Percentiles rank a stretch among this genome's conserved stretches.
Conservation (phyloP, 2,113 vertebrate species). For the Indri indri region DNA sequence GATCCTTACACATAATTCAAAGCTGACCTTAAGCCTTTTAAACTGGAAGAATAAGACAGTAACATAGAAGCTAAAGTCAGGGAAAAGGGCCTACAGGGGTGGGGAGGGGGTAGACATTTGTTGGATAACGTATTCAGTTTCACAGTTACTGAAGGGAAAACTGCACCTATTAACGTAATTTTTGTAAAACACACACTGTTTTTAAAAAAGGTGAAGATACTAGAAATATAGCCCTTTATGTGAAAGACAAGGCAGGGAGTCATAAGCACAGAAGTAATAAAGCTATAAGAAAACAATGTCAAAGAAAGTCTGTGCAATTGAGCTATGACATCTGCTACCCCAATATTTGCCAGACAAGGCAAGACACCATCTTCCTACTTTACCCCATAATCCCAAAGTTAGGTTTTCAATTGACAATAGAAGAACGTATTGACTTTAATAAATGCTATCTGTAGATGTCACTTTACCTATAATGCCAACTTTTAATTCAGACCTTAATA, state of each 20-base stretch:
- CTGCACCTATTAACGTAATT: not conserved
- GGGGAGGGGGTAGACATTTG: not conserved
- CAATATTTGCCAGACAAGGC: not conserved
- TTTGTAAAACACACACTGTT: not conserved
- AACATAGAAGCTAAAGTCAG: not conserved
- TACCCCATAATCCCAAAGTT: not conserved
- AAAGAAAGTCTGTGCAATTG: not conserved
- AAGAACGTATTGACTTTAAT: not conserved
- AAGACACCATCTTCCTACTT: not conserved
- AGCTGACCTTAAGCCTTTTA: not conserved
- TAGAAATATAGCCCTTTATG: not conserved
- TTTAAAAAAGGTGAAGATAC: not conserved
- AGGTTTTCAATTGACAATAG: not conserved
- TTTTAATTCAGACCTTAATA: slow-evolving; percentile 38
- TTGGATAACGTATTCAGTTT: not conserved
- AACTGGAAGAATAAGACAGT: not conserved
- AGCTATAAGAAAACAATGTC: not conserved
- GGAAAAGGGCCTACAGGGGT: not conserved
- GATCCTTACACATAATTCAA: not conserved
- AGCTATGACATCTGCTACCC: not conserved
- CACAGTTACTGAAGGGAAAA: not conserved
- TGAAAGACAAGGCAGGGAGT: not conserved
- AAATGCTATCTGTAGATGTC: not conserved
- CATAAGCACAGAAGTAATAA: not conserved
- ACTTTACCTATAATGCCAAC: not conserved